Base-by-base conservation (phyloP, 2,888 invertebrate species). In the Coleophora deauratella region DNA sequence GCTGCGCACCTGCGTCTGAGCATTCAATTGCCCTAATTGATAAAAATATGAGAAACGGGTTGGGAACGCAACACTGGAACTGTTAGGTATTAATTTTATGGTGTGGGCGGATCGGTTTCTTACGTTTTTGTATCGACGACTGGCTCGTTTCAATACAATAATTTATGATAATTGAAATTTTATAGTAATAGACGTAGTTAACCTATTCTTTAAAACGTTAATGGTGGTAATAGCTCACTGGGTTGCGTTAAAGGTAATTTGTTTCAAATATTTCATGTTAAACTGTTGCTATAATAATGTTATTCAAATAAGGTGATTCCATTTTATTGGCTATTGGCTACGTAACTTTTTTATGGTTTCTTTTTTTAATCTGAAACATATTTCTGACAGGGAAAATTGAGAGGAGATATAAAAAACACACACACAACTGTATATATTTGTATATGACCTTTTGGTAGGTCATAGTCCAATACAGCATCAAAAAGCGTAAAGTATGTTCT, bases 111-210 rank as follows among this genome's bases (percentile, higher is more conserved):
- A 14, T 30, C 10, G 30, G 37, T n/a, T 14, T 30, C 10, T 11
- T 15, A 30, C 12, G 12, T 12, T 13, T 30, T 1, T 33, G 27
- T 38, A 38, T 32, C 38, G 9, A 12, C 33, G 32, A 38, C 14
- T 33, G 40, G 35, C 35, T 35, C 37, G 40, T 37, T 34, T 6
- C 6, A 21, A 21, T 3, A 21, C 21, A 21, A 21, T 14, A 44
- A 44, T 44, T 44, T 44, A 44, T 44, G 40, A 3, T 41, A 41
- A 44, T 44, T 41, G 40, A 41, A 35, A 35, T 33, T 38, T 38
- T 38, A 38, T 41, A 37, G 38, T 38, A 37, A 14, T 40, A 30
- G 12, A 43, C 36, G 34, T 40, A 37, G 27, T 39, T 37, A 21
- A 43, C 37, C 34, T 40, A 40, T 40, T 33, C 33, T 33, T 40